Evolutionary conservation across 23 tunicate genomes (phyloP).

Genomic region (Trididemnum miniatum): DNA sequence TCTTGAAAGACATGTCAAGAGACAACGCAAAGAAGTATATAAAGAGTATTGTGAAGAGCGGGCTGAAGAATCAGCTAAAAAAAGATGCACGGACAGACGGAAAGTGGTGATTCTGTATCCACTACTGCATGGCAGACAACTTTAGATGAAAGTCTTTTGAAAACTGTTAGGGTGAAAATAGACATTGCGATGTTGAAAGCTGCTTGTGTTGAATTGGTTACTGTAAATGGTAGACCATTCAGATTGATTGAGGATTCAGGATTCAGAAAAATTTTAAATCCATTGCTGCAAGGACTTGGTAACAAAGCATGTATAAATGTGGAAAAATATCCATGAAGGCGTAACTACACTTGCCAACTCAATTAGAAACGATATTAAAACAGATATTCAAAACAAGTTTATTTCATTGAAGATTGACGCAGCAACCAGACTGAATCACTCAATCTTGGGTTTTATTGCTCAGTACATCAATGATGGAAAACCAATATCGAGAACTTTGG

Average conservation of each 20-base stretch:
- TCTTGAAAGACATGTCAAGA: slow-evolving; percentile 27
- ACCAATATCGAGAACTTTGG: slow-evolving; percentile 24
- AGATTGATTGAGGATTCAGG: slow-evolving; percentile 38
- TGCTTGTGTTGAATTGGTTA: slow-evolving; percentile 43
- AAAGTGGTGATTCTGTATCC: not conserved
- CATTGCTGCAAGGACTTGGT: slow-evolving; percentile 1
- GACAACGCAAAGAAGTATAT: not conserved
- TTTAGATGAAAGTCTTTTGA: slow-evolving; percentile 21
- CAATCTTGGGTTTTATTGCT: slow-evolving; percentile 26
- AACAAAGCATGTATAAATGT: slow-evolving; percentile 7
- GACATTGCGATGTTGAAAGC: not conserved
- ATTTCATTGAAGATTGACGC: slow-evolving; percentile 21
- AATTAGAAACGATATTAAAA: not conserved
- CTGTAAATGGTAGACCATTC: slow-evolving; percentile 53
- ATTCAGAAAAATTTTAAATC: slow-evolving; percentile 39
- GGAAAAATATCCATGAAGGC: slow-evolving; percentile 5
- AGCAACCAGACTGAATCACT: slow-evolving; percentile 28
- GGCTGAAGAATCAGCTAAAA: not conserved
- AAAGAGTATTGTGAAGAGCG: not conserved
- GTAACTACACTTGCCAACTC: not conserved
- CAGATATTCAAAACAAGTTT: slow-evolving; percentile 10
- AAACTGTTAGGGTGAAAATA: slow-evolving; percentile 32
- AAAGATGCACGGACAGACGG: not conserved
- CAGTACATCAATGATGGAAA: slow-evolving; percentile 27
- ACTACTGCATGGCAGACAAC: slow-evolving; percentile 13